Evolutionary conservation across 2,113 vertebrate species (phyloP), one percentile per base, ranked within the genome.

Genomic region (Embiotoca jacksoni): DNA sequence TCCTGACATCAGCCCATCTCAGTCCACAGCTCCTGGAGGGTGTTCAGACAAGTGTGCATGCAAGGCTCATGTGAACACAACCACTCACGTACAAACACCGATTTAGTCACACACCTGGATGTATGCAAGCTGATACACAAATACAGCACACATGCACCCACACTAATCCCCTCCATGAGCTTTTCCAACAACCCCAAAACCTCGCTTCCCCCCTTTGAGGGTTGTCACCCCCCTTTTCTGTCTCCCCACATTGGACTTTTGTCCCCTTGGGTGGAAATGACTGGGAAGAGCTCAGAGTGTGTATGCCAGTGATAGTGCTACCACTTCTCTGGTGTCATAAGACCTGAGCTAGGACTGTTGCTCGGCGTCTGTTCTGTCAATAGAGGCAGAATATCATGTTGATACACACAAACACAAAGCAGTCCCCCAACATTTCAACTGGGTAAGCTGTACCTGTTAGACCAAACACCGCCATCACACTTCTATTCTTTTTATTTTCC

Each of bases 21-120:
- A 84, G 70, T 88, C 85, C 84, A 54, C 80, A 78, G 81, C 81
- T 83, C 77, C 84, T 81, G 73, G 77, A 87, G 80, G 68, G 72
- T 78, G 71, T 88, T 88, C 75, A 87, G 84, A 88, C 80, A 78
- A 84, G 73, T 70, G 50, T 81, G 84, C 50, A 63, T 68, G 78
- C 75, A 70, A 72, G 84, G 80, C 83, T 92, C 89, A 79, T 81
- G 79, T 78, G 76, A 84, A 71, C 84, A 83, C 72, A 75, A 73
- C 70, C 63, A 73, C 70, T 74, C 78, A 62, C 74, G 55, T 61
- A 80, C 78, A 77, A 81, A 86, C 80, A 85, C 74, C 77, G 87
- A 84, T 87, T 91, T 90, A 80, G 84, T 87, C 82, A 86, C 88
- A 92, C 85, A 90, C 88, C 88, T 91, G 86, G 80, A 88, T 83